Conservation (phyloP, 2,797 vertebrate genomes). For the Apogon hyalosoma region DNA sequence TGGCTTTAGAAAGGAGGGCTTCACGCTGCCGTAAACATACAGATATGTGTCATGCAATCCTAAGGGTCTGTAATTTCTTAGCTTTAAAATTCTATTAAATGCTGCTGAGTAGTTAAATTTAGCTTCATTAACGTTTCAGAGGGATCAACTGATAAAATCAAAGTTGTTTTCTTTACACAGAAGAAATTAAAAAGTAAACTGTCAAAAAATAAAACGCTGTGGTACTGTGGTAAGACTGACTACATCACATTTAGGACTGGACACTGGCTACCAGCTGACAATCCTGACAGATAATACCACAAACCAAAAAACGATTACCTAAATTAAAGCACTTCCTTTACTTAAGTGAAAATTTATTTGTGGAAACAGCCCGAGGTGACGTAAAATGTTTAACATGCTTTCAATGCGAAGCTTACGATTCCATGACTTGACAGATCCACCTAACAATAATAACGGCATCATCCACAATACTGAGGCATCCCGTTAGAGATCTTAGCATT, state of each 20-base stretch:
- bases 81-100: constrained; percentile 35
- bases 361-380: constrained; percentile 64
- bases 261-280: constrained; percentile 25
- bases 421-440: constrained; percentile 74
- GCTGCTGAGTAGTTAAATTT: constrained; percentile 33
- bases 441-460: constrained; percentile 70
- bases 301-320: constrained; percentile 35
- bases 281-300: constrained; percentile 42
- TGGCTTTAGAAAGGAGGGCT: constrained; percentile 33
- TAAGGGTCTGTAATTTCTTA: constrained; percentile 25
- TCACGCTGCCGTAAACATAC: constrained; percentile 51
- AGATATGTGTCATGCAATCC: constrained; percentile 71
- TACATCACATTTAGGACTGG: constrained; percentile 32
- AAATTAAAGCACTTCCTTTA: constrained; percentile 66
- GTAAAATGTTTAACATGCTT: constrained; percentile 77
- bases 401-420: constrained; percentile 74
- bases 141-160: constrained; percentile 10
- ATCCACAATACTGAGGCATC: constrained; percentile 80
- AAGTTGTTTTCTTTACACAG: constrained; percentile 13
- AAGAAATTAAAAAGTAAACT: constrained; percentile 16
- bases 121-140: constrained; percentile 15
- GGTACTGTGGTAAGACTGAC: constrained; percentile 22
- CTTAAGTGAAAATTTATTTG: constrained; percentile 59
- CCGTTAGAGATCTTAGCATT: constrained; percentile 71
- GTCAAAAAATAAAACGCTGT: constrained; percentile 18